These are phyloP conservation scores for Hypothenemus hampei DNA, from an alignment of 1,140 invertebrate species.

Conservation along the genomic window DNA sequence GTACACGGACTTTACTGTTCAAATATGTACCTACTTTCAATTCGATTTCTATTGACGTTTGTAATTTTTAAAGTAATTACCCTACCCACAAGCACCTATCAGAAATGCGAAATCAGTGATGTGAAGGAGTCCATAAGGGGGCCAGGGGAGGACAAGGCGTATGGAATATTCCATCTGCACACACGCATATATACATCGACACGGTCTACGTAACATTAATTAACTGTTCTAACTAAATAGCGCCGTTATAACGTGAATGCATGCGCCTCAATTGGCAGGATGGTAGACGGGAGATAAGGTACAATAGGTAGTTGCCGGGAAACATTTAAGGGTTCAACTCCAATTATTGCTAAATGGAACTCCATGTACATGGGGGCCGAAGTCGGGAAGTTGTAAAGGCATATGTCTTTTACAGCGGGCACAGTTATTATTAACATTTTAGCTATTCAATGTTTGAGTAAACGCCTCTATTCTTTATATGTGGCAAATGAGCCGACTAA, in stretches of 20 bases:
- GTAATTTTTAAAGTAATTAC: constrained; percentile 26
- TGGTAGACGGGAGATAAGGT: constrained; percentile 28
- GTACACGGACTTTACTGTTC: no score
- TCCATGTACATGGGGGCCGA: constrained; percentile 8
- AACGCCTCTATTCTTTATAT: no score
- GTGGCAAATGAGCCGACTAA: no score
- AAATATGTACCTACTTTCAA: no score
- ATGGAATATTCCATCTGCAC: constrained; percentile 26
- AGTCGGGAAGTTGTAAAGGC: constrained; percentile 19
- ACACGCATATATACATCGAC: constrained; percentile 21
- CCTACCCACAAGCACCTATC: constrained; percentile 23
- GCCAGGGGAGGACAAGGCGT: no score
- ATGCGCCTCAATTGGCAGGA: constrained; percentile 29
- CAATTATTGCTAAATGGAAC: constrained; percentile 27
- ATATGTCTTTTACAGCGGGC: constrained; percentile 20
- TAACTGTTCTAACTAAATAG: constrained; percentile 31
- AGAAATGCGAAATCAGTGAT: constrained; percentile 25
- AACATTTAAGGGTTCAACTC: constrained; percentile 28
- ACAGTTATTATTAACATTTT: no score
- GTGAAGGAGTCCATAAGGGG: no score
- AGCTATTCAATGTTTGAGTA: no score
- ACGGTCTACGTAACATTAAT: constrained; percentile 31
- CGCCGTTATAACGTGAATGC: constrained; percentile 24
- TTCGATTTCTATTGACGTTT: no score
- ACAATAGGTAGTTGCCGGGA: constrained; percentile 26